phyloP scores from a whole-genome alignment of 2,113 vertebrate genomes.

The Chionomys nivalis region DNA sequence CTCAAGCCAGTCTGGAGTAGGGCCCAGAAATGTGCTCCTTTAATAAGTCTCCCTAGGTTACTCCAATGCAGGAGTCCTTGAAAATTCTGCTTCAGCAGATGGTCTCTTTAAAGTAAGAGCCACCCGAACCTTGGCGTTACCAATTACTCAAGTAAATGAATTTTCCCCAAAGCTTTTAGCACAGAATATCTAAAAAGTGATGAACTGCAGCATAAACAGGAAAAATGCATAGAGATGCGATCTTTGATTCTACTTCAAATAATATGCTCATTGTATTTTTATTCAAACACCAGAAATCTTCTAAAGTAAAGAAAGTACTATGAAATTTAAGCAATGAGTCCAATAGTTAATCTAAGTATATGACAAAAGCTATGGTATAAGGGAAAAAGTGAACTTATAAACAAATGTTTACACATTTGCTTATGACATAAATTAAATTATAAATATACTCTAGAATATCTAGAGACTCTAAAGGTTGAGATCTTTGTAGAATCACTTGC shows the following conservation, averaged over 20 bases:
- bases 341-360: slow-evolving; percentile 26
- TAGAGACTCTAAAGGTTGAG: slow-evolving; percentile 43
- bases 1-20: slow-evolving; percentile 52
- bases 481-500: slow-evolving; percentile 8
- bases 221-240: not conserved
- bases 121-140: slow-evolving; percentile 10
- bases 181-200: not conserved
- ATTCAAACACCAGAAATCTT: slow-evolving; percentile 30
- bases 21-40: slow-evolving; percentile 62
- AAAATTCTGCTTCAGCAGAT: slow-evolving; percentile 57
- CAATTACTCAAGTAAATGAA: slow-evolving; percentile 36
- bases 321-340: slow-evolving; percentile 25
- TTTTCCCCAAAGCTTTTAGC: slow-evolving; percentile 19
- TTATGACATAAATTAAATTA: not conserved
- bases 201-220: not conserved
- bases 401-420: not conserved
- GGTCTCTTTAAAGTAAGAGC: slow-evolving; percentile 20
- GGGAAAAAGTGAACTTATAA: slow-evolving; percentile 40
- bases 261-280: slow-evolving; percentile 40
- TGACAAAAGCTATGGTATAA: not conserved
- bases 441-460: not conserved
- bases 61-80: not conserved
- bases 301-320: not conserved
- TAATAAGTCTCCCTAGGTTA: slow-evolving; percentile 55
- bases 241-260: slow-evolving; percentile 48